Percentiles rank a stretch among this genome's conserved stretches.
Conservation (phyloP, 2,888 invertebrate species). For the Venustoraphidia nigricollis region DNA sequence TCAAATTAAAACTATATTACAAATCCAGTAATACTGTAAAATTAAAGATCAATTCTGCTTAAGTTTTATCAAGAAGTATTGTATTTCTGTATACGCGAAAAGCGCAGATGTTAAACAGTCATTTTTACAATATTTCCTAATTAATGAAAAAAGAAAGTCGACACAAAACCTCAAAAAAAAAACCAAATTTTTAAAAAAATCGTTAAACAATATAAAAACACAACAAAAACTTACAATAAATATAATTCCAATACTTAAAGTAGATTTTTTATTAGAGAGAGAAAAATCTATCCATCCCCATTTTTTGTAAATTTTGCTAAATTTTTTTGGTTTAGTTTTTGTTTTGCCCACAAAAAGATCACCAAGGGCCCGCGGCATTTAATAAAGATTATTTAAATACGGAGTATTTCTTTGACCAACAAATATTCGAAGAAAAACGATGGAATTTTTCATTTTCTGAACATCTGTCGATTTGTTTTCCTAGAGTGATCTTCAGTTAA, state of each 20-base stretch:
- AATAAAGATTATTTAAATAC: constrained; percentile 2
- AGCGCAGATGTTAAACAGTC: too few relatives aligned
- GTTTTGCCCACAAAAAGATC: not conserved
- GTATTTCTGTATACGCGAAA: too few relatives aligned
- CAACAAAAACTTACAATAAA: not conserved
- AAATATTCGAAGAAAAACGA: not conserved
- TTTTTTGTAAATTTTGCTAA: constrained; percentile 1
- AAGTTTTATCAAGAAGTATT: too few relatives aligned
- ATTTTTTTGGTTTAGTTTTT: constrained; percentile 4
- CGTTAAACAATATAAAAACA: not conserved
- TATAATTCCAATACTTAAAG: not conserved
- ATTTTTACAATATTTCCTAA: too few relatives aligned
- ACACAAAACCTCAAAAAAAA: too few relatives aligned
- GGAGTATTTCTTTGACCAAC: constrained; percentile 5
- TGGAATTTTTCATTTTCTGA: constrained; percentile 6
- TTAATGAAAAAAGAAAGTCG: too few relatives aligned
- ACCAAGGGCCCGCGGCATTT: not conserved
- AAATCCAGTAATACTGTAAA: too few relatives aligned
- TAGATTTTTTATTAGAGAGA: constrained; percentile 3
- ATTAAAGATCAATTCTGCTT: too few relatives aligned
- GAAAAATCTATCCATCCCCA: constrained; percentile 5
- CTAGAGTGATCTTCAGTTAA: constrained; percentile 19
- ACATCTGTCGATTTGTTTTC: constrained; percentile 22
- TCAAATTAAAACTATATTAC: too few relatives aligned
- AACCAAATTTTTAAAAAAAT: not conserved